Percentiles rank a stretch among this genome's conserved stretches.
These are phyloP conservation scores for Virgularia gustaviana DNA, from an alignment of 92 coral and sea anemone genomes.

Conservation along the genomic window DNA sequence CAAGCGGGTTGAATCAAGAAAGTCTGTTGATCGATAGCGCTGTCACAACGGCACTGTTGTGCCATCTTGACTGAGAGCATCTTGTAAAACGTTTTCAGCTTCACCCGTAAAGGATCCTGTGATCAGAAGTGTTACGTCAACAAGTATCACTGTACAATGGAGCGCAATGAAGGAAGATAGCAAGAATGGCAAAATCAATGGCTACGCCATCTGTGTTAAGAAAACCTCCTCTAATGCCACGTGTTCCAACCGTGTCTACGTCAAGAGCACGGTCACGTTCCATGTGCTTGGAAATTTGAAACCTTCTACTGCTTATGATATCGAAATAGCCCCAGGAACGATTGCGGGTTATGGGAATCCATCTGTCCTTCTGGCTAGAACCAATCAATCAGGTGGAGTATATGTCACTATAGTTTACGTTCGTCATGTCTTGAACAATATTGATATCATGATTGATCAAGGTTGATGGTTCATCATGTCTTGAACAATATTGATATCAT, in stretches of 20 bases:
- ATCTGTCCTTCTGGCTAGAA: neutral
- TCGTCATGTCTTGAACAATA: no score
- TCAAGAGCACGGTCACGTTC: neutral
- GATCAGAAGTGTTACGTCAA: neutral
- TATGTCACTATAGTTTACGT: no score
- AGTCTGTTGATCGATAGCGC: neutral
- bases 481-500: no score
- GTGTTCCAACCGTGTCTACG: neutral
- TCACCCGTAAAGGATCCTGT: no score
- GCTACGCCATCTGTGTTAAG: slow-evolving; percentile 9
- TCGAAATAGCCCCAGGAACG: slow-evolving; percentile 13
- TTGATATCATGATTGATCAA: no score
- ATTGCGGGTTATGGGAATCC: slow-evolving; percentile 24
- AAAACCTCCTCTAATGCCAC: neutral
- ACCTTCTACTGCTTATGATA: slow-evolving; percentile 1
- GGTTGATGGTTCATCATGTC: no score
- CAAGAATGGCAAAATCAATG: neutral
- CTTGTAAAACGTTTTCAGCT: no score
- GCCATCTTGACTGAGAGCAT: no score
- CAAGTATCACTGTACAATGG: neutral
- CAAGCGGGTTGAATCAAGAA: neutral
- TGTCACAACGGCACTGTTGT: no score
- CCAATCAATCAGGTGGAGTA: slow-evolving; percentile 25
- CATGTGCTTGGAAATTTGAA: neutral
- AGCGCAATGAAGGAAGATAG: neutral